Evolutionary conservation across 2,888 invertebrate genomes (phyloP), one percentile per base, ranked within the genome.

Genomic region (Watsonalla cultraria): DNA sequence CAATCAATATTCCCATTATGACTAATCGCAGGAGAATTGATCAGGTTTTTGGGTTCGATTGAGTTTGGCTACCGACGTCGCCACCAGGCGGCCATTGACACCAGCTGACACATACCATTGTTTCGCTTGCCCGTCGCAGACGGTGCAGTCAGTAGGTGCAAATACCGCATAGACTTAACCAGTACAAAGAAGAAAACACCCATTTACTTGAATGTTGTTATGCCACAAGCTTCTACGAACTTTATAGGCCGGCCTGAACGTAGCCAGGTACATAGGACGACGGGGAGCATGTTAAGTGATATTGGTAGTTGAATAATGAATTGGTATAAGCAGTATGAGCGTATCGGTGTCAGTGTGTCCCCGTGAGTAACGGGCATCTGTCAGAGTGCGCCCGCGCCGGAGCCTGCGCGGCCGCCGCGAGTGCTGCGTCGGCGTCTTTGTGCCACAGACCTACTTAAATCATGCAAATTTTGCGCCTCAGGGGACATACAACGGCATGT

Each of bases 261-360:
- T 42, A 11, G 11, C 8, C 42, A 5, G 42, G 42, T 42, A 42
- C 11, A 11, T 6, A 11, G 50, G 50, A 54, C 53, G 60, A 57
- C 60, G 57, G 56, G 53, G 59, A 59, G 65, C 68, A 61, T 66
- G 60, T 65, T 60, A 57, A 59, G 60, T 52, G 55, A 66, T 70
- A 61, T 66, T 69, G 66, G 68, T 61, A 63, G 68, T 71, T 68
- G 67, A 70, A 66, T 69, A 67, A 74, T 74, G 69, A 76, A 74
- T 76, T 73, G 60, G 71, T 66, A 73, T 67, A 76, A 74, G 76
- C 73, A 60, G 71, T 65, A 73, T 67, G 67, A 65, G 66, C 71
- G 73, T 76, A 86, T 82, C 82, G 83, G 67, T 86, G 89, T 86
- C 80, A 89, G 82, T 84, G 61, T 86, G 88, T 76, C 75, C 72